Evolutionary conservation across 2,888 invertebrate genomes (phyloP), one percentile per base, ranked within the genome.

Genomic region (Chelonus formosanus): DNA sequence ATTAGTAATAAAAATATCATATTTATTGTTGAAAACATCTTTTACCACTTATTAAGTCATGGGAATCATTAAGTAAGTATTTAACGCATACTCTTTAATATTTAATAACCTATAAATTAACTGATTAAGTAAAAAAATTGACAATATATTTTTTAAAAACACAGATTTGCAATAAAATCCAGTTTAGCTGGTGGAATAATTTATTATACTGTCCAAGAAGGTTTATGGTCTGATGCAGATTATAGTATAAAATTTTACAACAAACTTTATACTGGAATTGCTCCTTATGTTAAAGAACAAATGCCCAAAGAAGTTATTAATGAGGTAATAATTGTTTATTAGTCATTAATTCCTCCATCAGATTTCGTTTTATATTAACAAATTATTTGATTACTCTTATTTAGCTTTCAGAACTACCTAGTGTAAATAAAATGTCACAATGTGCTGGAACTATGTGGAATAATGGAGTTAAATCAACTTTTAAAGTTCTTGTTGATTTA

Each of bases 191-290:
- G 84, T 45, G 80, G 83, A 63, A 54, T 79, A 32, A 69, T 83
- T 43, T 85, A 84, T 69, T 81, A 80, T 57, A 82, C 80, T 3
- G 69, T 78, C 47, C 73, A 80, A 43, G 78, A 81, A 70, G 85
- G 85, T 44, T 67, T 85, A 0, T 85, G 85, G 85, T 82, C 81
- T 3, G 78, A 74, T 10, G 72, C 83, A 0, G 83, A 84, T 53
- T 80, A 84, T 20, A 80, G 79, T 6, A 76, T 78, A 4, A 74
- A 81, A 68, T 70, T 84, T 34, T 85, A 85, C 67, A 71, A 65
- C 35, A 81, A 74, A 67, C 63, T 85, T 3, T 79, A 81, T 61
- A 76, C 76, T 53, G 77, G 70, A 10, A 47, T 80, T 36, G 72
- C 76, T 32, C 83, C 83, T 3, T 76, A 76, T 10, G 56, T 84